Percentiles rank a stretch among this genome's conserved stretches.
Evolutionary conservation across 2,113 vertebrate species (phyloP).

Genomic region (Odontesthes bonariensis): DNA sequence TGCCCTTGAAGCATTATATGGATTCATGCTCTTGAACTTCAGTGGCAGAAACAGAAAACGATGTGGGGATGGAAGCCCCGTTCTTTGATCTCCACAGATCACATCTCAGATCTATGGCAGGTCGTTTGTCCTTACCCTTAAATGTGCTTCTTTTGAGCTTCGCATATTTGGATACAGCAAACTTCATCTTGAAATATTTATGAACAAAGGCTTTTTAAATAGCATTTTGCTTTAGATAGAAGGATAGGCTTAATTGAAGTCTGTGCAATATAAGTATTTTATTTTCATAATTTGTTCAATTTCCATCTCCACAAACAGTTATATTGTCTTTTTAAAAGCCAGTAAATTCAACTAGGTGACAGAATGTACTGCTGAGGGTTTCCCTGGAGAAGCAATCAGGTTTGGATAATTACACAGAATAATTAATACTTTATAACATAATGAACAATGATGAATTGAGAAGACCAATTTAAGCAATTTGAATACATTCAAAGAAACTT

Average conservation of each 20-base stretch:
- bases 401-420: slow-evolving; percentile 53
- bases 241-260: not conserved
- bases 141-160: too few species aligned
- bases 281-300: slow-evolving; percentile 1
- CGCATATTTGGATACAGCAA: too few species aligned
- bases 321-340: slow-evolving; percentile 25
- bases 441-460: slow-evolving; percentile 43
- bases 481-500: slow-evolving; percentile 44
- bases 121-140: too few species aligned
- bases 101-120: too few species aligned
- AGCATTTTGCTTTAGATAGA: not conserved
- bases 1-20: too few species aligned
- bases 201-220: not conserved
- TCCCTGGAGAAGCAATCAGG: slow-evolving; percentile 55
- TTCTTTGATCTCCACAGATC: too few species aligned
- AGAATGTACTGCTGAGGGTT: slow-evolving; percentile 18
- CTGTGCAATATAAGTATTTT: not conserved
- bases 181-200: too few species aligned
- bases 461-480: slow-evolving; percentile 45
- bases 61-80: too few species aligned
- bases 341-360: slow-evolving; percentile 18
- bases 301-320: slow-evolving; percentile 22
- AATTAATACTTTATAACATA: slow-evolving; percentile 55
- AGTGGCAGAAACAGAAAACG: too few species aligned
- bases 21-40: too few species aligned